Percentiles rank a stretch among this genome's conserved stretches.
phyloP scores from a whole-genome alignment of 2,888 invertebrate genomes.

The Cephus sareptanus region DNA sequence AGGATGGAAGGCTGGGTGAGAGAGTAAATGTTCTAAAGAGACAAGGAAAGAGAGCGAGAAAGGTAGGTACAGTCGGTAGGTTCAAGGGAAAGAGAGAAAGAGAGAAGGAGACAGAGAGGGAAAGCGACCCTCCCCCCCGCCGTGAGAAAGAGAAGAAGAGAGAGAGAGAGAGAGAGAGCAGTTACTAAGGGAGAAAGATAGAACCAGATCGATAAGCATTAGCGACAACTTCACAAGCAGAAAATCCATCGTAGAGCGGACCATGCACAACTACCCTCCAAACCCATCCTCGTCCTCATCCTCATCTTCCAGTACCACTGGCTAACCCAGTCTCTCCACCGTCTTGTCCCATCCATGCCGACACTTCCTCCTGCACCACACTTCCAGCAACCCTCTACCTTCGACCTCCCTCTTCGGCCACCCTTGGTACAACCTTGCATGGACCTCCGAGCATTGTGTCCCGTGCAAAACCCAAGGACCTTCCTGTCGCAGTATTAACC shows the following conservation, averaged over 20 bases:
- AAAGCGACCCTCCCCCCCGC: too few relatives aligned
- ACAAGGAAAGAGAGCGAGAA: neutral
- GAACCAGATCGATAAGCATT: constrained; percentile 42
- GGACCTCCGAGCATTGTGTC: constrained; percentile 20
- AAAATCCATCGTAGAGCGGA: constrained; percentile 30
- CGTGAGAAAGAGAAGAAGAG: too few relatives aligned
- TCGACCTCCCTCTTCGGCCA: neutral
- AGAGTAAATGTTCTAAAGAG: neutral
- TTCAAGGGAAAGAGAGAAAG: constrained; percentile 4
- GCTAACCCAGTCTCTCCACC: constrained; percentile 9
- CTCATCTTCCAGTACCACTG: neutral
- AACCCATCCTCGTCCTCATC: neutral
- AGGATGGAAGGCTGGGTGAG: neutral
- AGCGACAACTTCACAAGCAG: constrained; percentile 40
- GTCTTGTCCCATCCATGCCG: constrained; percentile 19
- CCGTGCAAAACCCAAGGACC: constrained; percentile 30
- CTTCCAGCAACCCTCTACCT: neutral
- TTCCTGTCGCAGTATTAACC: constrained; percentile 12
- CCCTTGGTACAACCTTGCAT: neutral
- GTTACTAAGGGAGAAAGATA: constrained; percentile 6
- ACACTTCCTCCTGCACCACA: constrained; percentile 11
- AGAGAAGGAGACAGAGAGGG: neutral
- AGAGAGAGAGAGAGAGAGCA: constrained; percentile 5
- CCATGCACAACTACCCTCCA: constrained; percentile 33
- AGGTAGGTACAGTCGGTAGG: neutral